A percentile compares a stretch with the other conserved stretches of the same genome.
These are phyloP conservation scores for Philhelius pedissequus DNA, from an alignment of 2,888 invertebrate genomes.

Conservation along the genomic window DNA sequence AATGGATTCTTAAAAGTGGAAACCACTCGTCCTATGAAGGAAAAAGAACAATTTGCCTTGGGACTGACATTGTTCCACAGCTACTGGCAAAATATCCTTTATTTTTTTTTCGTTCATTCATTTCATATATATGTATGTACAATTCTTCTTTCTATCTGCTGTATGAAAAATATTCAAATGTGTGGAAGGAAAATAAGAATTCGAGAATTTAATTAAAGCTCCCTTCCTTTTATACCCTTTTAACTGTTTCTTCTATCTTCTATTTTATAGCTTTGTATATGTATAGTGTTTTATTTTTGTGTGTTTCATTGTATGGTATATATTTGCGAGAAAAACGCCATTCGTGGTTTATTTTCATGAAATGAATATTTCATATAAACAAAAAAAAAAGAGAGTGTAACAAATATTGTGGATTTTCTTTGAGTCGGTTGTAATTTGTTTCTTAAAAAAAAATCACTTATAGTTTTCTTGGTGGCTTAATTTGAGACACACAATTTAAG, in stretches of 20 bases:
- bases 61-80: constrained; percentile 65
- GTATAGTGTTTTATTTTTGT: background rate
- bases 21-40: constrained; percentile 52
- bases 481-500: background rate
- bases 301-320: background rate
- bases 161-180: constrained; percentile 41
- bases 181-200: constrained; percentile 30
- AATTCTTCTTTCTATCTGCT: constrained; percentile 26
- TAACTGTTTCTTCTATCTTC: background rate
- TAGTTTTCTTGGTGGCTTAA: background rate
- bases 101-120: background rate
- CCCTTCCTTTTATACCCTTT: background rate
- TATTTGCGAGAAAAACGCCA: background rate
- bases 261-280: constrained; percentile 1
- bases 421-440: background rate
- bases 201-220: constrained; percentile 19
- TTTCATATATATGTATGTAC: constrained; percentile 49
- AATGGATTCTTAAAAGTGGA: constrained; percentile 66
- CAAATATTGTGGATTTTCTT: background rate
- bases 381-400: background rate
- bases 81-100: constrained; percentile 59
- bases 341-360: background rate
- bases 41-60: constrained; percentile 57
- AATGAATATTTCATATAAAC: background rate
- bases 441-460: background rate